Evolutionary conservation across 2,888 invertebrate species (phyloP).

Genomic region (Alviniconcha strummeri): DNA sequence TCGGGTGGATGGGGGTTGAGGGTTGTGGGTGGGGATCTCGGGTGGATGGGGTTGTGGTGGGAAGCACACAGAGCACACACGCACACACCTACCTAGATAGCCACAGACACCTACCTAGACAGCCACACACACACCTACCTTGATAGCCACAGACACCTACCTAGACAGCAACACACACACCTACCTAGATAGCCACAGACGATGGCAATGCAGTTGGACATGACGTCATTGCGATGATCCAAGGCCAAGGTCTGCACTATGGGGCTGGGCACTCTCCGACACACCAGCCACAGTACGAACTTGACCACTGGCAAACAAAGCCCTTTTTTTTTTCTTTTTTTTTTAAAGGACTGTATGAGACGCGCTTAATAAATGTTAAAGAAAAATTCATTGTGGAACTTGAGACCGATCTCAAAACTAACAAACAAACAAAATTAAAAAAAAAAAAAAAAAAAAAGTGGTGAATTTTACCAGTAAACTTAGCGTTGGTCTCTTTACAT

Average conservation of each 20-base stretch:
- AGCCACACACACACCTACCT: no score
- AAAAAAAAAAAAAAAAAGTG: not conserved
- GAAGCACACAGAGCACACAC: no score
- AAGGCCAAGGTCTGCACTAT: constrained; percentile 72
- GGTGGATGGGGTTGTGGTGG: no score
- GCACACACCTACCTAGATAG: no score
- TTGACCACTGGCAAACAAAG: constrained; percentile 59
- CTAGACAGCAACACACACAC: constrained; percentile 71
- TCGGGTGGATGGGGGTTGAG: no score
- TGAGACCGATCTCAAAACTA: not conserved
- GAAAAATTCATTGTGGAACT: no score
- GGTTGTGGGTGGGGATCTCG: no score
- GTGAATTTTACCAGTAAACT: no score
- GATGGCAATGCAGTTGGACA: constrained; percentile 74
- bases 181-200: constrained; percentile 71
- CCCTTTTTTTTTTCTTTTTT: not conserved
- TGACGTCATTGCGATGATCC: constrained; percentile 75
- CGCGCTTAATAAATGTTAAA: no score
- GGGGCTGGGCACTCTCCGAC: constrained; percentile 53
- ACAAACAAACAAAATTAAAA: not conserved
- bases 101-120: no score
- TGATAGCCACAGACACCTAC: constrained; percentile 11
- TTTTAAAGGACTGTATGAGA: no score
- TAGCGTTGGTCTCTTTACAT: no score
- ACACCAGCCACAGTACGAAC: constrained; percentile 64